A percentile compares a stretch with the other conserved stretches of the same genome.
Evolutionary conservation across 2,113 vertebrate genomes (phyloP).

Genomic region (Pachyramphus minor): DNA sequence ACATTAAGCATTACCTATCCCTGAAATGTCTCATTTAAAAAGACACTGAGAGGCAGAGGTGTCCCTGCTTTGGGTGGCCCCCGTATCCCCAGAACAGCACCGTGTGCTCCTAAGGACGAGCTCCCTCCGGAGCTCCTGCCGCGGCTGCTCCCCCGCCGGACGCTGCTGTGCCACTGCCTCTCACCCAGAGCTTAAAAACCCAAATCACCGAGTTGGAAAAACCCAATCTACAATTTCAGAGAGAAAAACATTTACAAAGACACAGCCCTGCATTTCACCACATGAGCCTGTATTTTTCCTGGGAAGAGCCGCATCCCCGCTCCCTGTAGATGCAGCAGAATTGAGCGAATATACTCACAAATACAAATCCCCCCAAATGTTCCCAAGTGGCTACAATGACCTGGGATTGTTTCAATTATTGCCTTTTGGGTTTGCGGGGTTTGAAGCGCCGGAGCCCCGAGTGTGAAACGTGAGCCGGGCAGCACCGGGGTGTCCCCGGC

Average conservation of each 20-base stretch:
- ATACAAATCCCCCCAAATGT: constrained; percentile 45
- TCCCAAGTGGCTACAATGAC: background rate
- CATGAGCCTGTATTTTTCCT: background rate
- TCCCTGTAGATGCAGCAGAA: background rate
- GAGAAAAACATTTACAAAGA: background rate
- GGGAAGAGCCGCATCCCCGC: background rate
- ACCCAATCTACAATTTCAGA: background rate
- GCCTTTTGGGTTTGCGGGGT: constrained; percentile 25
- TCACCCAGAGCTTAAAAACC: background rate
- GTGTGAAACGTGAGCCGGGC: constrained; percentile 39
- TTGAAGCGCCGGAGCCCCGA: constrained; percentile 14
- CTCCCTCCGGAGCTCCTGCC: background rate
- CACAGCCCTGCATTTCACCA: background rate
- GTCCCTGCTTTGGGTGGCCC: background rate
- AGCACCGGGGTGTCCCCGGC: constrained; percentile 53
- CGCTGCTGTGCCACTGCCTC: background rate
- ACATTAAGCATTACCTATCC: background rate
- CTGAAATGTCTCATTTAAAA: background rate
- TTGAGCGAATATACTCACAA: constrained; percentile 17
- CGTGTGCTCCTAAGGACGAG: background rate
- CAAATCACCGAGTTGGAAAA: background rate
- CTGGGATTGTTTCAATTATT: background rate
- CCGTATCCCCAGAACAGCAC: background rate
- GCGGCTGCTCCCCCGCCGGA: background rate
- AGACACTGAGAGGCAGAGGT: background rate